Evolutionary conservation across 2,113 vertebrate species (phyloP).

Genomic region (Amphiprion ocellaris): DNA sequence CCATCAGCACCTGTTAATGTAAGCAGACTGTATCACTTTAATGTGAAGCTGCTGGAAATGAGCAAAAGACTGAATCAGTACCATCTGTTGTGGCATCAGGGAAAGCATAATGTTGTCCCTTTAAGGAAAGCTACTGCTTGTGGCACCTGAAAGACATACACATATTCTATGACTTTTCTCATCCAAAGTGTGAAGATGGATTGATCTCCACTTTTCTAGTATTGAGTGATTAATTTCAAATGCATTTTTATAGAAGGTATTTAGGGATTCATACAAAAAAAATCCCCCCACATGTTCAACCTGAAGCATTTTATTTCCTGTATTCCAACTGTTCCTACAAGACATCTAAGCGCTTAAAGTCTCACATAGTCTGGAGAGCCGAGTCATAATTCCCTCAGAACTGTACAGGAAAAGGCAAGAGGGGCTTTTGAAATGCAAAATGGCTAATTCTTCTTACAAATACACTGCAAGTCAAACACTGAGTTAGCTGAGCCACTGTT

Average conservation of each 20-base stretch:
- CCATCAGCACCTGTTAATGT: slow-evolving; percentile 2
- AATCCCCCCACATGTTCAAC: slow-evolving; percentile 30
- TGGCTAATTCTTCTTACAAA: slow-evolving; percentile 69
- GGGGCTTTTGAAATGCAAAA: slow-evolving; percentile 77
- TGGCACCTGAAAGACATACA: not conserved
- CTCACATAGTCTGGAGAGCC: slow-evolving; percentile 42
- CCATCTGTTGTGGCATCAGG: slow-evolving; percentile 28
- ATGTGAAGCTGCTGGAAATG: slow-evolving; percentile 5
- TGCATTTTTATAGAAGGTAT: not conserved
- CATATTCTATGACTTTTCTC: not conserved
- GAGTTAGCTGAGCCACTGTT: slow-evolving; percentile 64
- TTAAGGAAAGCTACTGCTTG: not conserved
- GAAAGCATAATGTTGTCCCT: not conserved
- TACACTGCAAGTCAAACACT: slow-evolving; percentile 53
- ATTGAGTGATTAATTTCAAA: slow-evolving; percentile 11
- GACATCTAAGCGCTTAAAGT: slow-evolving; percentile 59
- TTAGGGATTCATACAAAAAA: slow-evolving; percentile 11
- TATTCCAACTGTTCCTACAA: slow-evolving; percentile 43
- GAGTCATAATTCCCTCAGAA: slow-evolving; percentile 61
- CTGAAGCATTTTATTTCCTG: slow-evolving; percentile 43
- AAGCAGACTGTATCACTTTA: slow-evolving; percentile 5
- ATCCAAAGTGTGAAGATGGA: not conserved
- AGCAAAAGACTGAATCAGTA: not conserved
- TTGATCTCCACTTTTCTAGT: slow-evolving; percentile 24
- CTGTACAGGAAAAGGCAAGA: slow-evolving; percentile 46